phyloP scores from a whole-genome alignment of 2,113 vertebrate genomes.

The Henicopernis longicauda region DNA sequence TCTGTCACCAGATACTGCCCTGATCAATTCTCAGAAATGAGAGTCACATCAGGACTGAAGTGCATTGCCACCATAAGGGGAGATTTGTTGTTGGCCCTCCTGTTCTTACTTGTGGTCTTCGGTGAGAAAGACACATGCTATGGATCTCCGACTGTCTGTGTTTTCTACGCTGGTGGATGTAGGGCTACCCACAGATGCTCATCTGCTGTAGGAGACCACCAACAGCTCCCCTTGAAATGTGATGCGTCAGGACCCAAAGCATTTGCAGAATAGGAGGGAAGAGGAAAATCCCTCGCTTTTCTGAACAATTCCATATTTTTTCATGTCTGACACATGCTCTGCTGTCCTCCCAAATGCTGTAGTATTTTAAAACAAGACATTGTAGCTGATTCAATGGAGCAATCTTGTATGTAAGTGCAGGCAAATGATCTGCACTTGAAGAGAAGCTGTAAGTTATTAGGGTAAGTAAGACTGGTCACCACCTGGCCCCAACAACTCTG shows the following conservation, averaged over 20 bases:
- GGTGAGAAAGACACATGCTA: neutral
- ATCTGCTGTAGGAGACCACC: neutral
- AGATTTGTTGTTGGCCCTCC: neutral
- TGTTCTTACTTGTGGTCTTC: neutral
- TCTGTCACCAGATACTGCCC: neutral
- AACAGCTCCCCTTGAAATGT: neutral
- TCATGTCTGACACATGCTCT: neutral
- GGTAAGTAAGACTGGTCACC: neutral
- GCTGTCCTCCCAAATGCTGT: neutral
- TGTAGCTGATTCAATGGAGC: neutral
- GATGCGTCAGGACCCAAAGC: neutral
- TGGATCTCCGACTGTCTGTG: neutral
- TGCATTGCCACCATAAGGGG: neutral
- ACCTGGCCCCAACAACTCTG: neutral
- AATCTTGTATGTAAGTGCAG: neutral
- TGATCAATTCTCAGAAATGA: neutral
- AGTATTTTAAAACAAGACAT: neutral
- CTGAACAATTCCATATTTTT: neutral
- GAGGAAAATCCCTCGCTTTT: neutral
- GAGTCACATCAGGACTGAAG: neutral
- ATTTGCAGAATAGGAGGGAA: neutral
- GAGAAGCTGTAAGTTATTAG: neutral
- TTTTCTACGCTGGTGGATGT: neutral
- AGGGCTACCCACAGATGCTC: neutral
- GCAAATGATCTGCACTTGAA: neutral